These are phyloP conservation scores for Epizoanthus ramosus DNA, from an alignment of 92 coral and sea anemone species.

Conservation along the genomic window DNA sequence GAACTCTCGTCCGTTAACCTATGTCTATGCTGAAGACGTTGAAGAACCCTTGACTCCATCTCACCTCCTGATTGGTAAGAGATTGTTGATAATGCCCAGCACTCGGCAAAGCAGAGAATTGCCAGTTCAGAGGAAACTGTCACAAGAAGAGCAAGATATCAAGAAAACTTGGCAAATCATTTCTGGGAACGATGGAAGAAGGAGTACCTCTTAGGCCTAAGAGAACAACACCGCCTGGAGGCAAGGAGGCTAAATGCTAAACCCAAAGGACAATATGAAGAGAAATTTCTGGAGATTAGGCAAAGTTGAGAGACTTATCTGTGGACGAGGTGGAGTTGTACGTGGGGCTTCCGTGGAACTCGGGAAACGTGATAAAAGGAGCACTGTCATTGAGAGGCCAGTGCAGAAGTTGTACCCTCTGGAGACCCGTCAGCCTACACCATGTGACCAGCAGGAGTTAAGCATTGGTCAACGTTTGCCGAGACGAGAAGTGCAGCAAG, in stretches of 20 bases:
- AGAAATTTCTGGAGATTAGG: constrained; percentile 41
- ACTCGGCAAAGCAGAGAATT: neutral
- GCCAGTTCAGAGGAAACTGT: neutral
- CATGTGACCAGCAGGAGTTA: too few species aligned
- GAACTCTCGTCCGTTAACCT: constrained; percentile 19
- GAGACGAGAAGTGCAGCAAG: neutral
- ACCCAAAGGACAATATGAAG: constrained; percentile 43
- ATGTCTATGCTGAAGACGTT: constrained; percentile 10
- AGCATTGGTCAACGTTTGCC: too few species aligned
- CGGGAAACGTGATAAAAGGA: neutral
- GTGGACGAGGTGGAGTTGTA: constrained; percentile 28
- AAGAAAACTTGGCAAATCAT: constrained; percentile 4
- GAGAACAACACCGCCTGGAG: constrained; percentile 42
- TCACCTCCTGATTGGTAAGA: neutral
- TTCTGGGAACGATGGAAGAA: constrained; percentile 45
- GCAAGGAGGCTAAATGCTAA: neutral
- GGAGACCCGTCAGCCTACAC: neutral
- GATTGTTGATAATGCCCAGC: constrained; percentile 10
- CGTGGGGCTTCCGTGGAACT: constrained; percentile 37
- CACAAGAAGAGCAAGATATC: too few species aligned
- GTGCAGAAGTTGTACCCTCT: neutral
- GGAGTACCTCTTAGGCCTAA: constrained; percentile 26
- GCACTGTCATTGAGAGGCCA: neutral
- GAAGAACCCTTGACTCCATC: constrained; percentile 14
- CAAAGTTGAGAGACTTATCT: constrained; percentile 18